Conservation (phyloP, 1,140 invertebrate species). For the Holcopasites calliopsidis region DNA sequence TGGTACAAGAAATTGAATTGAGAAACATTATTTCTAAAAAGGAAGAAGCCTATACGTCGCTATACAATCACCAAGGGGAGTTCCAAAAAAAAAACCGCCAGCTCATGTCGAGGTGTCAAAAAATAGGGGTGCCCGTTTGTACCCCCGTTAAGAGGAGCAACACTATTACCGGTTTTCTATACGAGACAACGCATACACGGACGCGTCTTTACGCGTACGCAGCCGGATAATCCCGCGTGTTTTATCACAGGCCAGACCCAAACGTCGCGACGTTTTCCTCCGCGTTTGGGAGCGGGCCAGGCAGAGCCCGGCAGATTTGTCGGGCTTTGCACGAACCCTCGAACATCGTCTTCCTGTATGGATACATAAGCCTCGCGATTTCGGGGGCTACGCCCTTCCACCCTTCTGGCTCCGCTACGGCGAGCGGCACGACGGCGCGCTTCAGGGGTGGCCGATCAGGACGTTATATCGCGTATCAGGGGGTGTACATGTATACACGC, state of each 20-base stretch:
- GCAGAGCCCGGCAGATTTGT: slow-evolving; percentile 21
- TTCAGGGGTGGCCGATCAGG: slow-evolving; percentile 16
- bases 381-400: slow-evolving; percentile 17
- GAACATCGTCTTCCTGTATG: slow-evolving; percentile 22
- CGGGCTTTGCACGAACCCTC: slow-evolving; percentile 15
- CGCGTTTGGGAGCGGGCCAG: not conserved
- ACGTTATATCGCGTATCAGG: slow-evolving; percentile 30
- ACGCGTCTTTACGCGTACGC: not conserved
- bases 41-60: too few species aligned
- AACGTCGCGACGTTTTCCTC: too few species aligned
- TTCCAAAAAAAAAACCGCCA: not conserved
- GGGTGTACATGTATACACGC: not conserved
- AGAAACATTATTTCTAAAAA: too few species aligned
- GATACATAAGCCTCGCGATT: slow-evolving; percentile 37
- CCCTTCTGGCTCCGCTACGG: not conserved
- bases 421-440: not conserved
- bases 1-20: too few species aligned
- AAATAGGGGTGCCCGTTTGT: not conserved
- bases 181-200: not conserved
- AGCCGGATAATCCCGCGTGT: slow-evolving; percentile 17
- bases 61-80: not conserved
- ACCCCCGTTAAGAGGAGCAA: not conserved
- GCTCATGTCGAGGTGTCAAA: not conserved
- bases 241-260: slow-evolving; percentile 3
- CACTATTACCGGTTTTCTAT: slow-evolving; percentile 7